phyloP scores from a whole-genome alignment of 2,888 invertebrate species.

The Pollenia griseotomentosa region DNA sequence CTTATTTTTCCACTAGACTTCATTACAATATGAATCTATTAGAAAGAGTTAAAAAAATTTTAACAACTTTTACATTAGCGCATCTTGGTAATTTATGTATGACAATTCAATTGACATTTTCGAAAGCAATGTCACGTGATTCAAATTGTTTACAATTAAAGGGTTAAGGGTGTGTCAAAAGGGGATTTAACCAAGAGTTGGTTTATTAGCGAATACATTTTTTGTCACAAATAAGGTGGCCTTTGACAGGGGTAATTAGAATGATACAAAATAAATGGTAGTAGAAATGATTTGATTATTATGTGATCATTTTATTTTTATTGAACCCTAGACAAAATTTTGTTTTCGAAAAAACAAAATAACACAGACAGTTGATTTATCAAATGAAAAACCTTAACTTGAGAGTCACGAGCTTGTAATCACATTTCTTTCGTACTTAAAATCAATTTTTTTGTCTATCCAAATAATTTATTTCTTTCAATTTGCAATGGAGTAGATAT shows the following conservation, averaged over 20 bases:
- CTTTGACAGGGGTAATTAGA: conserved; percentile 8
- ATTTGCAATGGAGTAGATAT: too few species aligned
- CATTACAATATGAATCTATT: conserved; percentile 46
- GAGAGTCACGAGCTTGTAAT: too few species aligned
- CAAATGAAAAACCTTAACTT: too few species aligned
- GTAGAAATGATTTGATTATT: neutral
- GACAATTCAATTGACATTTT: conserved; percentile 54
- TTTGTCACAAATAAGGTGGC: neutral
- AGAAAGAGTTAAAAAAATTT: neutral
- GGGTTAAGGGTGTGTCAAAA: conserved; percentile 35
- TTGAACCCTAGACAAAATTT: too few species aligned
- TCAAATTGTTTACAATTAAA: conserved; percentile 43
- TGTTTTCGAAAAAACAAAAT: too few species aligned
- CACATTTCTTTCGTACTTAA: too few species aligned
- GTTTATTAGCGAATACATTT: neutral
- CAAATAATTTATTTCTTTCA: too few species aligned
- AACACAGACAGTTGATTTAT: too few species aligned
- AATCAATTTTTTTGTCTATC: too few species aligned
- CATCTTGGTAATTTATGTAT: conserved; percentile 46
- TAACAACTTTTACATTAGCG: neutral
- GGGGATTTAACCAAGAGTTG: conserved; percentile 6
- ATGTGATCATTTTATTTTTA: neutral
- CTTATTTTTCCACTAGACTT: conserved; percentile 65
- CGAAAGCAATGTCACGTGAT: conserved; percentile 46
- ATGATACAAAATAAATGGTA: neutral